These are phyloP conservation scores for Proteles cristata DNA, from an alignment of 2,113 vertebrate species.

Conservation along the genomic window DNA sequence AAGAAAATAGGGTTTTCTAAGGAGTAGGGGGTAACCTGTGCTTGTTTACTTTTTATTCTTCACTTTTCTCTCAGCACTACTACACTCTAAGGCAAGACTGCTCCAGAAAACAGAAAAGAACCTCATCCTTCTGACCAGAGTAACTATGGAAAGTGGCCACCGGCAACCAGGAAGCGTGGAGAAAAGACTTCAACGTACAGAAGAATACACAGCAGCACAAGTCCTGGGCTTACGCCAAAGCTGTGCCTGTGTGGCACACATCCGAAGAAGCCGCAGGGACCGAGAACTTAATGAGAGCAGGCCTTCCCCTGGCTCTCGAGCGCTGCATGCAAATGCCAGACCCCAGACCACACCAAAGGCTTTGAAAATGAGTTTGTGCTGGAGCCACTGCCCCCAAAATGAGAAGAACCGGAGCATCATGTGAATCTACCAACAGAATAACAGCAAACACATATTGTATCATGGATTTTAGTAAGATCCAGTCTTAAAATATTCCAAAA, in stretches of 20 bases:
- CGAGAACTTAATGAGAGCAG: neutral
- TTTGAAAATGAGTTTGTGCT: neutral
- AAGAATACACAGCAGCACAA: neutral
- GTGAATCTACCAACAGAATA: neutral
- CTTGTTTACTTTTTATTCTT: neutral
- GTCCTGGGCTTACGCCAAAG: neutral
- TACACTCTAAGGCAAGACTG: neutral
- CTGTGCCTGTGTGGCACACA: neutral
- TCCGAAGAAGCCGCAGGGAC: neutral
- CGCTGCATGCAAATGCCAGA: neutral
- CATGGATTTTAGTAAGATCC: neutral
- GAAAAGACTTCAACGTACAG: neutral
- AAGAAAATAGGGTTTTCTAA: neutral
- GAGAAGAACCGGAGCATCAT: neutral
- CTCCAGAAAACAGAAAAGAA: neutral
- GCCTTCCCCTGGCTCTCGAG: neutral
- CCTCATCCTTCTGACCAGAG: neutral
- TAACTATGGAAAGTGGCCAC: neutral
- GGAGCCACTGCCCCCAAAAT: neutral
- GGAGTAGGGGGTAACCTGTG: neutral
- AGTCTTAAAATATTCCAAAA: neutral
- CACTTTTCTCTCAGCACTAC: neutral
- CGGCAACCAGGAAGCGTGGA: neutral
- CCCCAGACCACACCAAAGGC: neutral
- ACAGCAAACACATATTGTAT: neutral